phyloP scores from a whole-genome alignment of 23 tunicate species.

The Clavelina lepadiformis region DNA sequence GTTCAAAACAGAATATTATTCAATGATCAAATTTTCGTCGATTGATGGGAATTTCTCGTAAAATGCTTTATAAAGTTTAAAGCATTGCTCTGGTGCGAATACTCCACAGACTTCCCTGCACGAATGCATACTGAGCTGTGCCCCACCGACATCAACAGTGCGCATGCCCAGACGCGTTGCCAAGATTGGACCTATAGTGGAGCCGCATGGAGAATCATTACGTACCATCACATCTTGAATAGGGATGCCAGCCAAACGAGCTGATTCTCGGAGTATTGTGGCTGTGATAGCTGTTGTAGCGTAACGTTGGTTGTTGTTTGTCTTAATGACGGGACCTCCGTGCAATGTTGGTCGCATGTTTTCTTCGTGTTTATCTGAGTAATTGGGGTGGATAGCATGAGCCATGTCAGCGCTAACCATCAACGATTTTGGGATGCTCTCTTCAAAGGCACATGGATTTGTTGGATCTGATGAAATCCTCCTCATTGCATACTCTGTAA shows the following conservation, averaged over 20 bases:
- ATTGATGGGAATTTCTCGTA: slow-evolving; percentile 63
- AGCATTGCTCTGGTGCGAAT: slow-evolving; percentile 55
- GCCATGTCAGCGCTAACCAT: slow-evolving; percentile 94
- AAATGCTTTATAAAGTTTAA: slow-evolving; percentile 47
- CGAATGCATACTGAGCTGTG: slow-evolving; percentile 96
- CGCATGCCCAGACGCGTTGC: slow-evolving; percentile 84
- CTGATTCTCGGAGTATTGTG: slow-evolving; percentile 72
- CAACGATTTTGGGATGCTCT: slow-evolving; percentile 80
- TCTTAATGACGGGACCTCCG: slow-evolving; percentile 88
- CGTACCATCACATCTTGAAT: slow-evolving; percentile 98
- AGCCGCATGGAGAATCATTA: slow-evolving; percentile 90
- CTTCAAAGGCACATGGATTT: slow-evolving; percentile 55
- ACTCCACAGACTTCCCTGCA: slow-evolving; percentile 95
- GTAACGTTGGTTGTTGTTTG: slow-evolving; percentile 86
- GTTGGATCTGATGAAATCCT: slow-evolving; percentile 26
- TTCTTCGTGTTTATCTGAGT: slow-evolving; percentile 89
- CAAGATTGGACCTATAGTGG: slow-evolving; percentile 93
- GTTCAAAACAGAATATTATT: slow-evolving; percentile 12
- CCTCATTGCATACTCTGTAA: slow-evolving; percentile 79
- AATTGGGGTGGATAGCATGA: slow-evolving; percentile 96
- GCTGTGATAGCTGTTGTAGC: slow-evolving; percentile 92
- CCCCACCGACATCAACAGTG: slow-evolving; percentile 89
- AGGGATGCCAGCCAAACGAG: slow-evolving; percentile 57
- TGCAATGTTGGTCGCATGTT: slow-evolving; percentile 76
- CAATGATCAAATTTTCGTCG: slow-evolving; percentile 35